These are phyloP conservation scores for Dynastes tityus DNA, from an alignment of 2,888 invertebrate genomes.

Conservation along the genomic window DNA sequence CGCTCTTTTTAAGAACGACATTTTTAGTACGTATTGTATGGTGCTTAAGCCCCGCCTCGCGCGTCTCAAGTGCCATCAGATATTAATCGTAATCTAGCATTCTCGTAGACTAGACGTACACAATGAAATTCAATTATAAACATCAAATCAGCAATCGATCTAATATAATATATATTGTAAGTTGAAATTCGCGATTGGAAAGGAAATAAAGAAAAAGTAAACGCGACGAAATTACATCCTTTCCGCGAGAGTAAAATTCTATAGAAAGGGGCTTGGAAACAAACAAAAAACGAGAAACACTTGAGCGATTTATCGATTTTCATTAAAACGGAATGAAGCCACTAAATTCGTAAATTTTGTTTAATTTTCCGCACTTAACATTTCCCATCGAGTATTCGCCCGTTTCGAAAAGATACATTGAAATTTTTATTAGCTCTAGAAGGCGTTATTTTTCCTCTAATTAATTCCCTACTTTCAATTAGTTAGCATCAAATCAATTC, in stretches of 20 bases:
- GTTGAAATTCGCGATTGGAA: not conserved
- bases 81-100: no score
- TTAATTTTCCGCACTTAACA: slow-evolving; percentile 16
- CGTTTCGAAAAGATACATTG: not conserved
- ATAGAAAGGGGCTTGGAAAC: not conserved
- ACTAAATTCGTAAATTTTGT: slow-evolving; percentile 16
- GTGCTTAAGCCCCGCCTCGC: no score
- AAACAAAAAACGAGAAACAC: slow-evolving; percentile 16
- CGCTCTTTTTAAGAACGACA: no score
- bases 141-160: not conserved
- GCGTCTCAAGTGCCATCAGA: no score
- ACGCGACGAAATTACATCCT: not conserved
- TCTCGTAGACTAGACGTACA: not conserved
- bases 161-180: not conserved
- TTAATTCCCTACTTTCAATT: not conserved
- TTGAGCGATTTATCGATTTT: slow-evolving; percentile 21
- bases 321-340: slow-evolving; percentile 15
- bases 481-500: not conserved
- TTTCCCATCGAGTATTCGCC: not conserved
- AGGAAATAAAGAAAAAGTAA: not conserved
- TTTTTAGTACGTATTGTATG: no score
- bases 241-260: not conserved
- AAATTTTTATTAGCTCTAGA: not conserved
- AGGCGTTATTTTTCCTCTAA: not conserved
- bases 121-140: not conserved